Evolutionary conservation across 2,888 invertebrate genomes (phyloP).

Genomic region (Noctuana brunneofusca): DNA sequence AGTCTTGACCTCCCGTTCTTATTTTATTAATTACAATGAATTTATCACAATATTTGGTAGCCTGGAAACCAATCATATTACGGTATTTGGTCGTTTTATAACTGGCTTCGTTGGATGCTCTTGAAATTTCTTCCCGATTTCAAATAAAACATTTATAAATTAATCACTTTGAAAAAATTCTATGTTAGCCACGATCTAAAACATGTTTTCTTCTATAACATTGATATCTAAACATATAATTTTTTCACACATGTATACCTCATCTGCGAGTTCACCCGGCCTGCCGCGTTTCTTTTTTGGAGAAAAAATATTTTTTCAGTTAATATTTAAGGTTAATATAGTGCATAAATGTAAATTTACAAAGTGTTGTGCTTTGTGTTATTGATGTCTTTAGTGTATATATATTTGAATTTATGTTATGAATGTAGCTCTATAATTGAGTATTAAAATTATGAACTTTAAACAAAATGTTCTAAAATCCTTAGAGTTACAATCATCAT

Average conservation of each 20-base stretch:
- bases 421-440: neutral
- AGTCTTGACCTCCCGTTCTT: neutral
- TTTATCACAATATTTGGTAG: neutral
- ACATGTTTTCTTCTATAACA: conserved; percentile 64
- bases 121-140: conserved; percentile 19
- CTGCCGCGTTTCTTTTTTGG: conserved; percentile 87
- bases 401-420: conserved; percentile 35
- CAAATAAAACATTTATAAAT: conserved; percentile 46
- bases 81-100: conserved; percentile 37
- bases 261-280: conserved; percentile 92
- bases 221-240: conserved; percentile 76
- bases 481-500: neutral
- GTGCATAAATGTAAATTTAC: conserved; percentile 48
- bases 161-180: conserved; percentile 70
- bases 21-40: neutral
- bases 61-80: conserved; percentile 36
- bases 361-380: neutral
- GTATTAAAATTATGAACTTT: neutral
- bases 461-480: neutral
- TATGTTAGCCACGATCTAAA: conserved; percentile 80
- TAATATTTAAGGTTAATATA: conserved; percentile 75
- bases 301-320: conserved; percentile 79
- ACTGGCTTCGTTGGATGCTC: conserved; percentile 37
- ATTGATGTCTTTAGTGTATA: conserved; percentile 25
- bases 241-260: conserved; percentile 80